Conservation (phyloP, 2,797 vertebrate species). For the Podarcis lilfordi region DNA sequence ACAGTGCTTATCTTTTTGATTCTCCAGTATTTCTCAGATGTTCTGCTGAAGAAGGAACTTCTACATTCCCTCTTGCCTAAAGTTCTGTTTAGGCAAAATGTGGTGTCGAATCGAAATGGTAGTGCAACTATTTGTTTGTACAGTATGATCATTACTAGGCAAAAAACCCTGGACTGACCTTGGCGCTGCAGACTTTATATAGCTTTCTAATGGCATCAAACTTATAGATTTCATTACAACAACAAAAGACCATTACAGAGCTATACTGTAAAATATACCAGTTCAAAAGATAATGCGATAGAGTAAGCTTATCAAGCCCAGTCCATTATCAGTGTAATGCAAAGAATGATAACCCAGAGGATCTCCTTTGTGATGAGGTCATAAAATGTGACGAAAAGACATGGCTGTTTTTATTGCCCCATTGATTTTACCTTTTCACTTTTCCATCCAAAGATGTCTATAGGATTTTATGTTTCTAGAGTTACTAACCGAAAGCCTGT, state of each 20-base stretch:
- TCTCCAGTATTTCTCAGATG: not conserved
- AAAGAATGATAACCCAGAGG: slow-evolving; percentile 56
- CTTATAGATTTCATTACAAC: slow-evolving; percentile 50
- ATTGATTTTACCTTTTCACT: slow-evolving; percentile 72
- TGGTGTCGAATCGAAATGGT: not conserved
- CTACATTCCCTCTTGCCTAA: not conserved
- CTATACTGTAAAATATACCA: slow-evolving; percentile 31
- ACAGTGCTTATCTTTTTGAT: not conserved
- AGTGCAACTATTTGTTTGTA: not conserved
- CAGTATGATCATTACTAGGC: not conserved
- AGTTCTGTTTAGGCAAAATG: not conserved
- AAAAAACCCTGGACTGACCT: slow-evolving; percentile 5
- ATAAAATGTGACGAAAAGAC: slow-evolving; percentile 72
- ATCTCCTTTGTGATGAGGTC: slow-evolving; percentile 57
- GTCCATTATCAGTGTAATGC: slow-evolving; percentile 63
- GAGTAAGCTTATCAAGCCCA: slow-evolving; percentile 37
- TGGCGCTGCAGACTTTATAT: slow-evolving; percentile 37
- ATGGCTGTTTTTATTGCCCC: slow-evolving; percentile 67
- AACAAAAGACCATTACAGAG: slow-evolving; percentile 54
- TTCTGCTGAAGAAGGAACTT: not conserved
- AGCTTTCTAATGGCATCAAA: slow-evolving; percentile 27
- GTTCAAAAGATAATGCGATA: slow-evolving; percentile 59
- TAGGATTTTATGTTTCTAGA: slow-evolving; percentile 61
- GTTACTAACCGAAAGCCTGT: slow-evolving; percentile 44
- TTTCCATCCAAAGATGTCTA: slow-evolving; percentile 61